A percentile compares a stretch with the other conserved stretches of the same genome.
Evolutionary conservation across 2,113 vertebrate species (phyloP).

Genomic region (Rhynchopsitta pachyrhyncha): DNA sequence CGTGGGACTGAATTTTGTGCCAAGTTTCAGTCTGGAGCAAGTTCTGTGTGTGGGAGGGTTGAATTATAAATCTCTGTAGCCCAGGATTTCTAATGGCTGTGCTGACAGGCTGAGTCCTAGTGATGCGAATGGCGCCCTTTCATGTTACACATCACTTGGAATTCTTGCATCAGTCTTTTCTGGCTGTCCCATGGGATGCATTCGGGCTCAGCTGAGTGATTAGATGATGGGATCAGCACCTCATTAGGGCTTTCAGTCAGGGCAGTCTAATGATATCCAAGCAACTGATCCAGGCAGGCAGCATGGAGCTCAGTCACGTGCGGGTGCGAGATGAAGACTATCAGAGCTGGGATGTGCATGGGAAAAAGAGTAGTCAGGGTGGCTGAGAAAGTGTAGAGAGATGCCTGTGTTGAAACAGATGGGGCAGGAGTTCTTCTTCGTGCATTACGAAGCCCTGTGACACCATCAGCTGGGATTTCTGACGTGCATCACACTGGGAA

Average conservation of each 20-base stretch:
- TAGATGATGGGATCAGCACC: constrained; percentile 68
- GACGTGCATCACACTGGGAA: rapidly evolving
- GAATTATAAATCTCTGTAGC: constrained; percentile 62
- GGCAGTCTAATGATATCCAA: constrained; percentile 12
- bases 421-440: neutral
- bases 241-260: constrained; percentile 65
- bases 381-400: neutral
- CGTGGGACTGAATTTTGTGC: constrained; percentile 64
- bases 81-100: constrained; percentile 58
- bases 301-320: neutral
- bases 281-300: constrained; percentile 33
- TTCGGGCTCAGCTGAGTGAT: constrained; percentile 41
- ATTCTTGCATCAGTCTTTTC: constrained; percentile 63
- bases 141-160: constrained; percentile 68
- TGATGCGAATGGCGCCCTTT: constrained; percentile 59
- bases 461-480: neutral
- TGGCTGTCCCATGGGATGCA: constrained; percentile 1
- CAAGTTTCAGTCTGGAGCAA: constrained; percentile 69
- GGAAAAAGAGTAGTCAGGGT: neutral
- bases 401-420: neutral
- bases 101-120: constrained; percentile 66
- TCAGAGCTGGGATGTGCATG: neutral
- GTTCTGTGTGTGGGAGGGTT: constrained; percentile 66
- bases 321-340: neutral
- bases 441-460: neutral